Conservation (phyloP, 2,797 vertebrate genomes). For the Sarcophilus harrisii region DNA sequence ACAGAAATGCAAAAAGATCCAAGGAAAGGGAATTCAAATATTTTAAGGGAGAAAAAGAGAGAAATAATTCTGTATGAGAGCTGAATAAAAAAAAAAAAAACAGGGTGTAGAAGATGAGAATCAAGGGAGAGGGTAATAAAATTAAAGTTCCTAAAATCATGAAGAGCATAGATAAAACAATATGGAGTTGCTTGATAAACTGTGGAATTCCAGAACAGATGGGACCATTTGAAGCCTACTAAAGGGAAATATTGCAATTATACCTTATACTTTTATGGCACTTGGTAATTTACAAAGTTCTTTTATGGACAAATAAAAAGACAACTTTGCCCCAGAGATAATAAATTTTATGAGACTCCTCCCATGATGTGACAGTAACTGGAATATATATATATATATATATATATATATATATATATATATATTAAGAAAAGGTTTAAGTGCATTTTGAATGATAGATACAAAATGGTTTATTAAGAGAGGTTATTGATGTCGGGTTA, state of each 20-base stretch:
- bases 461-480: not conserved
- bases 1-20: conserved; percentile 13
- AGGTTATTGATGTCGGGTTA: not conserved
- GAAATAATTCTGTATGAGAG: not conserved
- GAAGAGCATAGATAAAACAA: not conserved
- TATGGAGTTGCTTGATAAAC: not conserved
- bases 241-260: not conserved
- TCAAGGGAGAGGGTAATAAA: not conserved
- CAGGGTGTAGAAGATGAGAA: not conserved
- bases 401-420: not conserved
- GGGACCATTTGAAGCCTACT: not conserved
- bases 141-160: conserved; percentile 10
- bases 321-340: conserved; percentile 1
- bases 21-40: conserved; percentile 24
- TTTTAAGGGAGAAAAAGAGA: not conserved
- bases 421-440: not conserved
- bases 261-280: not conserved
- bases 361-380: not conserved
- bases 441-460: not conserved
- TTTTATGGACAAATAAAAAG: conserved; percentile 47
- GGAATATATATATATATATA: not conserved
- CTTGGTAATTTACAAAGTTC: not conserved
- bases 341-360: conserved; percentile 25
- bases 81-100: not conserved
- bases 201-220: not conserved